phyloP scores from a whole-genome alignment of 2,113 vertebrate genomes.

The Lepus americanus region DNA sequence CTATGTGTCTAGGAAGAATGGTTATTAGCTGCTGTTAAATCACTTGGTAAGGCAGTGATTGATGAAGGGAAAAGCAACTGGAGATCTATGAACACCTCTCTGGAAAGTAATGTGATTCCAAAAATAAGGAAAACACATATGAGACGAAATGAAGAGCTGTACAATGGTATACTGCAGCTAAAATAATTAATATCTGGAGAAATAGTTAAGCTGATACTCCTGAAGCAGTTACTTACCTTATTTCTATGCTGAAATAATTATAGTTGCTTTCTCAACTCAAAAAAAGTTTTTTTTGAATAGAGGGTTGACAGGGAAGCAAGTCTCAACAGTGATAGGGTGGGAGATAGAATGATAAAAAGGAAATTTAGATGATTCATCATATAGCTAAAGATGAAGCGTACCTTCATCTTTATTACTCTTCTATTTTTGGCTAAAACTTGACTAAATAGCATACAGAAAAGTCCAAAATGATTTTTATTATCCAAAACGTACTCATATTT shows the following conservation, averaged over 20 bases:
- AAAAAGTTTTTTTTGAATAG: neutral
- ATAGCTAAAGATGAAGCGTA: neutral
- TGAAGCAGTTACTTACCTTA: conserved; percentile 55
- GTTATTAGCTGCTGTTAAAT: conserved; percentile 4
- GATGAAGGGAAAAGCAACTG: conserved; percentile 1
- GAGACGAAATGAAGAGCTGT: neutral
- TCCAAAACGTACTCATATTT: conserved; percentile 28
- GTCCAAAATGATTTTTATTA: conserved; percentile 51
- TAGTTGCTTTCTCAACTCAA: conserved; percentile 52
- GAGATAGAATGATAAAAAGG: neutral
- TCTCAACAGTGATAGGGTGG: neutral
- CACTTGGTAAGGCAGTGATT: neutral
- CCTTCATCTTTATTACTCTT: neutral
- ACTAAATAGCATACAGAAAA: neutral
- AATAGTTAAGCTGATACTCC: conserved; percentile 44
- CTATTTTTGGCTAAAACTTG: neutral
- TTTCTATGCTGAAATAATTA: conserved; percentile 74
- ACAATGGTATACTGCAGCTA: neutral
- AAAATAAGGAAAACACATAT: conserved; percentile 11
- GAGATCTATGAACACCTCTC: neutral
- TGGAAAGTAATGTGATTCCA: neutral
- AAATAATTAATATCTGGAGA: conserved; percentile 59
- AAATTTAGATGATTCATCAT: neutral
- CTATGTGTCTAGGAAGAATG: conserved; percentile 21
- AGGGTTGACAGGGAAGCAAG: conserved; percentile 38